phyloP scores from a whole-genome alignment of 2,113 vertebrate species.

The Harpagus bidentatus region DNA sequence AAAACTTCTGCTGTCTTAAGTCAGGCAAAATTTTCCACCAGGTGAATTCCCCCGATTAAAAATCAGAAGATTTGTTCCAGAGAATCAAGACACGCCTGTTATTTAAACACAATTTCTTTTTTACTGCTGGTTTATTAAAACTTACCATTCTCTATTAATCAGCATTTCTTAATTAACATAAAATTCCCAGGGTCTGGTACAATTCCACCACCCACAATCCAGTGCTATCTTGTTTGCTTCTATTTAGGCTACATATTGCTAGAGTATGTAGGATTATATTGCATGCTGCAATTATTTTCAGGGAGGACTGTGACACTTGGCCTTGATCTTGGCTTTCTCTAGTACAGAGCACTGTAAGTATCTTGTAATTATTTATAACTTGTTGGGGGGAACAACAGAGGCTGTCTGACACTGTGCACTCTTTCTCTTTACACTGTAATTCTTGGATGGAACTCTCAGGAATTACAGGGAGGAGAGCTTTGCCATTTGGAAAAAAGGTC shows the following conservation, averaged over 20 bases:
- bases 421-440: background rate
- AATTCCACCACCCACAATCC: background rate
- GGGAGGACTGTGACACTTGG: conserved; percentile 44
- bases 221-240: background rate
- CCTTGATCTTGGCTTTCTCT: conserved; percentile 55
- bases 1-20: background rate
- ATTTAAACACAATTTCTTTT: background rate
- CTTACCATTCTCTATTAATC: background rate
- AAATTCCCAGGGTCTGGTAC: conserved; percentile 20
- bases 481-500: conserved; percentile 26
- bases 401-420: background rate
- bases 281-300: conserved; percentile 46
- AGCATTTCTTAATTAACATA: conserved; percentile 23
- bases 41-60: conserved; percentile 41
- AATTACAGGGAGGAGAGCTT: background rate
- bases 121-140: conserved; percentile 18
- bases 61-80: background rate
- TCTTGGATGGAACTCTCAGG: background rate
- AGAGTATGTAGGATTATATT: conserved; percentile 12
- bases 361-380: conserved; percentile 60
- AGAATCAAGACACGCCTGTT: background rate
- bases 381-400: background rate
- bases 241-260: conserved; percentile 32
- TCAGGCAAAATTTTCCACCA: conserved; percentile 20
- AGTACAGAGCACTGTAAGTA: background rate